These are phyloP conservation scores for Numenius arquata DNA, from an alignment of 2,113 vertebrate genomes.

Conservation along the genomic window DNA sequence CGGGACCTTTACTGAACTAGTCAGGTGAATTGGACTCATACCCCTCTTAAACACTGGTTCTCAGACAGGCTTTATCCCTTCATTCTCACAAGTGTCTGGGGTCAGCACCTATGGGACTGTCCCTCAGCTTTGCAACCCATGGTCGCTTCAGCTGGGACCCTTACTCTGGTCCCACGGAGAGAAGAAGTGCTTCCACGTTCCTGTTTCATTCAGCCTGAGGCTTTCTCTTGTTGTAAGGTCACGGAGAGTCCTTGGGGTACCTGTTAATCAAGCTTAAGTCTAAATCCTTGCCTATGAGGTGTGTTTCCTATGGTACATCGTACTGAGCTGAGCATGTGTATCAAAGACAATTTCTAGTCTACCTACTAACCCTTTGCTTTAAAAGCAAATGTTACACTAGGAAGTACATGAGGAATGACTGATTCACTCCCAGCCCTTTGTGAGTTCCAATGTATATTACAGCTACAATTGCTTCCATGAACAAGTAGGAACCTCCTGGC, in stretches of 20 bases:
- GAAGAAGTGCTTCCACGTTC: neutral
- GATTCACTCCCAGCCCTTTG: neutral
- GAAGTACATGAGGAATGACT: neutral
- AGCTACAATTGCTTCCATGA: neutral
- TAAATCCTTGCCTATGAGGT: neutral
- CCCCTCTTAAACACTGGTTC: neutral
- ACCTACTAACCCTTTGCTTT: neutral
- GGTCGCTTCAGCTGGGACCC: neutral
- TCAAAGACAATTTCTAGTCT: neutral
- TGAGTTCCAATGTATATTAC: neutral
- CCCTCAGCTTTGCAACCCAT: neutral
- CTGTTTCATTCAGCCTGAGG: rapidly evolving
- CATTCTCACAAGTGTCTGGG: neutral
- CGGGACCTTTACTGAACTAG: neutral
- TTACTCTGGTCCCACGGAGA: neutral
- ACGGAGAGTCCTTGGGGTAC: neutral
- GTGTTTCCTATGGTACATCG: neutral
- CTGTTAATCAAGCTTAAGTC: neutral
- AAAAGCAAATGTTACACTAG: neutral
- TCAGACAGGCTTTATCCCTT: neutral
- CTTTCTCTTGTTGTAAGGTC: neutral
- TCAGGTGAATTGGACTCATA: neutral
- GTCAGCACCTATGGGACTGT: neutral
- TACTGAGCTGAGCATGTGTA: neutral
- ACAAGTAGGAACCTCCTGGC: neutral